Evolutionary conservation across 2,113 vertebrate species (phyloP).

Genomic region (Illadopsis cleaveri): DNA sequence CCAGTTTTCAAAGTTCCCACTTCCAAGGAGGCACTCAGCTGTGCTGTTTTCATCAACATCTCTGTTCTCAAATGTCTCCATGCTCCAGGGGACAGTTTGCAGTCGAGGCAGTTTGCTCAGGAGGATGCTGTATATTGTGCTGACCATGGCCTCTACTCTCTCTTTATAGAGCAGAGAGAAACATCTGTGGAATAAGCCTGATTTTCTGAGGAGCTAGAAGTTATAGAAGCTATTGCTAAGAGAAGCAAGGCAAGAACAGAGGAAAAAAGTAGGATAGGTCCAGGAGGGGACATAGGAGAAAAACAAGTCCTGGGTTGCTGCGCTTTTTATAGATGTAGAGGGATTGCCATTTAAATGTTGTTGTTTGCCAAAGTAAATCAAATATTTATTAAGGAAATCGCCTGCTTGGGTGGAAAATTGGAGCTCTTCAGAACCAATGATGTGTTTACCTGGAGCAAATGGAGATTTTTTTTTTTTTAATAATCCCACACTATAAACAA

Average conservation of each 20-base stretch:
- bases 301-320: background rate
- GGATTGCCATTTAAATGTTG: conserved; percentile 23
- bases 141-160: background rate
- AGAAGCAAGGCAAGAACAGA: conserved; percentile 8
- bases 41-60: background rate
- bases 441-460: background rate
- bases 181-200: background rate
- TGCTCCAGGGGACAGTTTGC: background rate
- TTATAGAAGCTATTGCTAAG: background rate
- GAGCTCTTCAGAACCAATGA: background rate
- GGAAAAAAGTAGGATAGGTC: conserved; percentile 41
- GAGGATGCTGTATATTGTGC: background rate
- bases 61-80: background rate
- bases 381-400: conserved; percentile 15
- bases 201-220: background rate
- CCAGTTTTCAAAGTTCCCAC: background rate
- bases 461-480: background rate
- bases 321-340: background rate
- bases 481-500: background rate
- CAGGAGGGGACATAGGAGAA: conserved; percentile 26
- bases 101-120: background rate
- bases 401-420: background rate
- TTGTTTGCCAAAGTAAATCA: conserved; percentile 31
- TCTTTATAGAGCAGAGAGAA: background rate
- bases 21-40: background rate